phyloP scores from a whole-genome alignment of 2,888 invertebrate species.

The Homarus gammarus region DNA sequence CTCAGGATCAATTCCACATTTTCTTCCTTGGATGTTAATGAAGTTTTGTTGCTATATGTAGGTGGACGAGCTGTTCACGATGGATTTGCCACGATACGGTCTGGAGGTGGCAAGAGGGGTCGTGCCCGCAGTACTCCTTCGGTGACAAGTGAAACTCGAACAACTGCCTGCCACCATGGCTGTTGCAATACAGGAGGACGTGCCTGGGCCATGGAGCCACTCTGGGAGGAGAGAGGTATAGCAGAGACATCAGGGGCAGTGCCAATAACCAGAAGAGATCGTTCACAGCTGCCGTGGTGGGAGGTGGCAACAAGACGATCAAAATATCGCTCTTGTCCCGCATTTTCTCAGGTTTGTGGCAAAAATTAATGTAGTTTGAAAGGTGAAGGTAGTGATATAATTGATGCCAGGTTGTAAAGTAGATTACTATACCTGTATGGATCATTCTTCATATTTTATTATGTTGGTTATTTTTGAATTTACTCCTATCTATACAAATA shows the following conservation, averaged over 20 bases:
- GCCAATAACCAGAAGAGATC: conserved; percentile 79
- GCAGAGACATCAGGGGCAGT: conserved; percentile 16
- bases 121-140: conserved; percentile 66
- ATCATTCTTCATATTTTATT: no score
- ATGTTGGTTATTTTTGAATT: no score
- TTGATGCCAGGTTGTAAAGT: background rate
- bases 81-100: conserved; percentile 89
- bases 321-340: conserved; percentile 89
- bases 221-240: conserved; percentile 79
- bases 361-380: background rate
- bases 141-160: conserved; percentile 1
- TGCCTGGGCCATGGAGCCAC: conserved; percentile 78
- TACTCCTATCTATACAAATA: no score
- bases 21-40: conserved; percentile 4
- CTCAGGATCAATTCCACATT: no score
- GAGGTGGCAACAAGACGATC: conserved; percentile 89
- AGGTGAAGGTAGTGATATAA: background rate
- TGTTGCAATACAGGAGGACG: conserved; percentile 39
- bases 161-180: conserved; percentile 34
- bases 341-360: conserved; percentile 77
- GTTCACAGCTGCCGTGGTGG: conserved; percentile 91
- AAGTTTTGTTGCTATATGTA: background rate
- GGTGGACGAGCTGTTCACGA: conserved; percentile 84
- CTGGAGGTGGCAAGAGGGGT: conserved; percentile 50
- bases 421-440: no score